Percentiles rank a stretch among this genome's conserved stretches.
phyloP scores from a whole-genome alignment of 37 sponge, comb jelly and placozoan species.

The Ianthella basta region DNA sequence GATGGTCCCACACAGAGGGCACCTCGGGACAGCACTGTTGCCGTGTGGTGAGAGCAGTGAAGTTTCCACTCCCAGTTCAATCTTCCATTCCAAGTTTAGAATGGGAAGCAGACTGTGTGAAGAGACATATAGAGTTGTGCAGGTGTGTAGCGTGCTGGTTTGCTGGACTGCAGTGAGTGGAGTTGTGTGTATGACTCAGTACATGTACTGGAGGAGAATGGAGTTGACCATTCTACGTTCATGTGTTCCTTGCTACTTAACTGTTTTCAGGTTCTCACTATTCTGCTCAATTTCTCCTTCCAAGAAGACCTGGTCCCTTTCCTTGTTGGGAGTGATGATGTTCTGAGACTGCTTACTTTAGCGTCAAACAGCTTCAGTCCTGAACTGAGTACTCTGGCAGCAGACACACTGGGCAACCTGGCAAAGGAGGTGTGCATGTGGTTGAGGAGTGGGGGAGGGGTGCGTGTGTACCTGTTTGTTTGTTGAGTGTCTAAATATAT shows the following conservation, averaged over 20 bases:
- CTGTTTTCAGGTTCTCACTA: conserved; percentile 19
- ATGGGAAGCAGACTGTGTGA: conserved; percentile 23
- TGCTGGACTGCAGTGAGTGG: too few relatives aligned
- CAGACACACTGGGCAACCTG: conserved; percentile 12
- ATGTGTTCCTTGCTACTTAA: too few relatives aligned
- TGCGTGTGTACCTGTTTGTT: conserved; percentile 25
- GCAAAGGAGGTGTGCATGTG: conserved; percentile 28
- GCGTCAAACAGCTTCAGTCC: background rate
- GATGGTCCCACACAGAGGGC: background rate
- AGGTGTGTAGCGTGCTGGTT: background rate
- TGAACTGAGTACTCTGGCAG: conserved; percentile 23
- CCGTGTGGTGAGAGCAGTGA: too few relatives aligned
- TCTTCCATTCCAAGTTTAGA: conserved; percentile 26
- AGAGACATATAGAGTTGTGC: conserved; percentile 2
- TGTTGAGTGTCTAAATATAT: too few relatives aligned
- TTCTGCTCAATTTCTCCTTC: background rate
- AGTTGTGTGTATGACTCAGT: too few relatives aligned
- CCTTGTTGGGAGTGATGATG: background rate
- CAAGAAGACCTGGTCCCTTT: background rate
- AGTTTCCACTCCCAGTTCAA: background rate
- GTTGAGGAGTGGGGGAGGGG: background rate
- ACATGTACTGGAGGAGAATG: too few relatives aligned
- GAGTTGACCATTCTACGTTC: too few relatives aligned
- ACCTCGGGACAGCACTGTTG: too few relatives aligned
- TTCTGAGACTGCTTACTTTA: background rate